phyloP scores from a whole-genome alignment of 1,140 invertebrate species.

The Brachionus rotundiformis region DNA sequence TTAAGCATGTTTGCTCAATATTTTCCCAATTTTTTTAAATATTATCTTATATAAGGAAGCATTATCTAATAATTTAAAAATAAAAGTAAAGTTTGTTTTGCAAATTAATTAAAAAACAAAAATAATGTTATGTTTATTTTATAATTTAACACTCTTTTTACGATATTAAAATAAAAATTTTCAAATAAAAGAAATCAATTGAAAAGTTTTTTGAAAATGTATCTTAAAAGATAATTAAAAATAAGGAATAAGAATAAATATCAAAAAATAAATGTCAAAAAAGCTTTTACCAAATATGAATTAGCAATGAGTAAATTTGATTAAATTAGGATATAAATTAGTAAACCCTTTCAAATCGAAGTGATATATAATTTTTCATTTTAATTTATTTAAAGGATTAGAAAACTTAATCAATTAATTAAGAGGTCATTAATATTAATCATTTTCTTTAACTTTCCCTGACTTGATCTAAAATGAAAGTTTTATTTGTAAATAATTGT shows the following conservation, averaged over 20 bases:
- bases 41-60: too few species aligned
- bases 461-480: not conserved
- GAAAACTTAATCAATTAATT: not conserved
- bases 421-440: not conserved
- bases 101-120: too few species aligned
- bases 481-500: not conserved
- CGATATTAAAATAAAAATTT: too few species aligned
- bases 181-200: too few species aligned
- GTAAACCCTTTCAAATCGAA: not conserved
- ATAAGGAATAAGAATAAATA: not conserved
- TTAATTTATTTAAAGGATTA: conserved; percentile 12
- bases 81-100: too few species aligned
- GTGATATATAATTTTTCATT: conserved; percentile 11
- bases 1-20: too few species aligned
- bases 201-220: too few species aligned
- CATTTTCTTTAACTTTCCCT: not conserved
- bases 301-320: not conserved
- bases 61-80: too few species aligned
- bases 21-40: too few species aligned
- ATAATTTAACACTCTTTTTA: too few species aligned
- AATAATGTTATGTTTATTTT: too few species aligned
- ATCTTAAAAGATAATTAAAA: too few species aligned
- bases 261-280: not conserved
- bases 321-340: conserved; percentile 12
- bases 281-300: conserved; percentile 10